Conservation (phyloP, 2,888 invertebrate species). For the Siphonodentalium dalli region DNA sequence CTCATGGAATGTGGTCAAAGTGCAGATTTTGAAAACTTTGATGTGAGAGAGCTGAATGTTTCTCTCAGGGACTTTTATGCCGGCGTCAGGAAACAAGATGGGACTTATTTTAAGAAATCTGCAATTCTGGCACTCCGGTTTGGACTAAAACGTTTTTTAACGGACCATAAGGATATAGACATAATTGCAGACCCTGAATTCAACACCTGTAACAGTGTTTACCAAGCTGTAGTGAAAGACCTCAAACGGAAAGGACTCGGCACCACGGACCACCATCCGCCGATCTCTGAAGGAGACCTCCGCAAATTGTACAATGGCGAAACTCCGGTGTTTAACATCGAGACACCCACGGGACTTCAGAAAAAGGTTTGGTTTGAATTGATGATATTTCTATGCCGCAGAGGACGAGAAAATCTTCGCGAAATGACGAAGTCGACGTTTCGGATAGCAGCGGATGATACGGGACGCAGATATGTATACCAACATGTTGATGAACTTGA, state of each 20-base stretch:
- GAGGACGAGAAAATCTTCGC: background rate
- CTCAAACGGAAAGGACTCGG: background rate
- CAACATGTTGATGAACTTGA: slow-evolving; percentile 1
- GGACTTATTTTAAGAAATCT: background rate
- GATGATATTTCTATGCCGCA: background rate
- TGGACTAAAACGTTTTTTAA: background rate
- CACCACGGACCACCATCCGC: background rate
- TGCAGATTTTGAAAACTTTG: background rate
- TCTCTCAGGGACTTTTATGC: background rate
- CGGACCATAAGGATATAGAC: background rate
- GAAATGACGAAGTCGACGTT: background rate
- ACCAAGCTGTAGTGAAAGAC: background rate
- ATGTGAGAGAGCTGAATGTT: background rate
- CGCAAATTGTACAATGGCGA: background rate
- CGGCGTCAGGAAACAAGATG: background rate
- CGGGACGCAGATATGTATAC: background rate
- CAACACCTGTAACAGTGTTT: background rate
- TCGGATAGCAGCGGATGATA: background rate
- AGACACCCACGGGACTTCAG: background rate
- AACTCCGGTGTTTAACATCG: background rate
- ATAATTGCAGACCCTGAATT: slow-evolving; percentile 2
- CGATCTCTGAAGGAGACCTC: background rate
- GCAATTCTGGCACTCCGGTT: background rate
- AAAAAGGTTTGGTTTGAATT: slow-evolving; percentile 3
- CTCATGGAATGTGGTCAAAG: too few relatives aligned